phyloP scores from a whole-genome alignment of 1,140 invertebrate species.

The Agrypnia vestita region DNA sequence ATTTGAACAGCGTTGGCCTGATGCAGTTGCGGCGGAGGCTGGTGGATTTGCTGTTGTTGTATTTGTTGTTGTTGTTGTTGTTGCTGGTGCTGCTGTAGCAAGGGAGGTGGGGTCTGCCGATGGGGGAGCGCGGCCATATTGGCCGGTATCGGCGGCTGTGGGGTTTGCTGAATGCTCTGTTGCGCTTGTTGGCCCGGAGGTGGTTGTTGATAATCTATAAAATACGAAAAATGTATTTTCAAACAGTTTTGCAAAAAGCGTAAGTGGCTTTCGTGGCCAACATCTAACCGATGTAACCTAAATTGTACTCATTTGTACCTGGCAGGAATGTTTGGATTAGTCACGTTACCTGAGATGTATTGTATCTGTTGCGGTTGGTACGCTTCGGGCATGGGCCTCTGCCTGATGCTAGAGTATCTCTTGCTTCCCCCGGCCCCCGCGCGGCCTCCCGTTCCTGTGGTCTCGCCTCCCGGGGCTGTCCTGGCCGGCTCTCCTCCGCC shows the following conservation, averaged over 20 bases:
- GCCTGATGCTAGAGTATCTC: slow-evolving; percentile 83
- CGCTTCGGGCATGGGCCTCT: slow-evolving; percentile 75
- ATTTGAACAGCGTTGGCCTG: slow-evolving; percentile 32
- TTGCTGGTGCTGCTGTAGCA: slow-evolving; percentile 27
- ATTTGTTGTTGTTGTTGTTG: too few species aligned
- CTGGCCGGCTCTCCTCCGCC: not conserved
- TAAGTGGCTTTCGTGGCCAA: not conserved
- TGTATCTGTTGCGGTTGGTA: slow-evolving; percentile 62
- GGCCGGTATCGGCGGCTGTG: slow-evolving; percentile 24
- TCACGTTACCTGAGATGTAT: slow-evolving; percentile 19
- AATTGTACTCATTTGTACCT: too few species aligned
- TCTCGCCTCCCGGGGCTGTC: not conserved
- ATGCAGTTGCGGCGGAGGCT: slow-evolving; percentile 48
- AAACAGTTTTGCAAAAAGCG: not conserved
- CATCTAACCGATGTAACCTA: slow-evolving; percentile 30
- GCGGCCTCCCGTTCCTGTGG: slow-evolving; percentile 61
- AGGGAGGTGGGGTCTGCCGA: slow-evolving; percentile 49
- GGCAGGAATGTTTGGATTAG: not conserved
- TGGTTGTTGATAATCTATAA: slow-evolving; percentile 50
- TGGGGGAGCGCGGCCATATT: slow-evolving; percentile 41
- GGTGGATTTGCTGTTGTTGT: too few species aligned
- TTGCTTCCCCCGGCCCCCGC: slow-evolving; percentile 70
- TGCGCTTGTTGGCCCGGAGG: slow-evolving; percentile 12
- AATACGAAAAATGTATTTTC: too few species aligned
- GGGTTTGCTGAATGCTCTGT: slow-evolving; percentile 20